Evolutionary conservation across 2,888 invertebrate genomes (phyloP).

Genomic region (Aphodius sticticus): DNA sequence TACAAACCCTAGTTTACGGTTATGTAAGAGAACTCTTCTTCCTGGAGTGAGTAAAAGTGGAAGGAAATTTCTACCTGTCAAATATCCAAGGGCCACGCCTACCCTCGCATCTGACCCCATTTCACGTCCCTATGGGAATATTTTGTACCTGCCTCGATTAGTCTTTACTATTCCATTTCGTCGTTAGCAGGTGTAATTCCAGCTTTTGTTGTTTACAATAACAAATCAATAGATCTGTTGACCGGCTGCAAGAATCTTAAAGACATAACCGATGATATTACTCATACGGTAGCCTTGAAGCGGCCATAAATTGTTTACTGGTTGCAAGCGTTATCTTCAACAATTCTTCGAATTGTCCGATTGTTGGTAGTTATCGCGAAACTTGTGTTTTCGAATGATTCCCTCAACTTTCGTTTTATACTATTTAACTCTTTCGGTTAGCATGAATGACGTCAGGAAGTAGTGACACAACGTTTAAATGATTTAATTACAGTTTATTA

Average conservation of each 20-base stretch:
- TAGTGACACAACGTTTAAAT: not conserved
- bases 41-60: not conserved
- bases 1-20: not conserved
- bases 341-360: not conserved
- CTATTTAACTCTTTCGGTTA: not conserved
- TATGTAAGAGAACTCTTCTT: not conserved
- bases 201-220: not conserved
- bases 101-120: not conserved
- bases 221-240: not conserved
- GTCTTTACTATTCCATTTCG: not conserved
- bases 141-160: not conserved
- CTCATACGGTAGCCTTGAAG: not conserved
- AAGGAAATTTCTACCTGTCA: not conserved
- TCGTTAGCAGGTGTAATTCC: too few relatives aligned
- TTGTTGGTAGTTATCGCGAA: not conserved
- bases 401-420: not conserved
- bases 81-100: not conserved
- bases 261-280: not conserved
- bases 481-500: not conserved
- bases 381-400: not conserved
- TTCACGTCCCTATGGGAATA: not conserved
- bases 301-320: not conserved
- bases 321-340: not conserved
- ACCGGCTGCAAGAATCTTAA: not conserved
- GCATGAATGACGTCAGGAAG: not conserved